Evolutionary conservation across 2,888 invertebrate species (phyloP), one percentile per base, ranked within the genome.

Genomic region (Clunio marinus): DNA sequence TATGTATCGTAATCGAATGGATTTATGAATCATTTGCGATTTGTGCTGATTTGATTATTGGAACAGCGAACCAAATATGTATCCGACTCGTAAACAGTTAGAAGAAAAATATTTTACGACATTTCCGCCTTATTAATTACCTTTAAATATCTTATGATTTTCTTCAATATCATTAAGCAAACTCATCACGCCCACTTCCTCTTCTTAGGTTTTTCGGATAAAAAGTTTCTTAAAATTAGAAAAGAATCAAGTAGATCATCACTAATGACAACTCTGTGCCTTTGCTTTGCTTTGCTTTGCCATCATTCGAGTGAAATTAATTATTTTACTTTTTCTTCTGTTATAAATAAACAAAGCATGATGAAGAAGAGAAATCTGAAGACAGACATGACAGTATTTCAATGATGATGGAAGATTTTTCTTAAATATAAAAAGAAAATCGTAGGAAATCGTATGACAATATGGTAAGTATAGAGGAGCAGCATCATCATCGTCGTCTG

Each of bases 121-220:
- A n/a, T n/a, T n/a, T n/a, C n/a, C n/a, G n/a, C n/a, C n/a, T 10
- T 41, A 22, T 51, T 51, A 51, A 51, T 51, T 51, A 51, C 22
- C 17, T 17, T 51, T 51, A 22, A n/a, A 51, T 51, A 51, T 51
- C 51, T 51, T n/a, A 20, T 51, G 17, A 51, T 51, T 51, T 51
- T 51, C 8, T 22, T 8, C 17, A 13, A 51, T 51, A n/a, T 51
- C 17, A 51, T 51, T 51, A 51, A 51, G 22, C 7, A 51, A 51
- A 17, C 51, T 63, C 63, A 63, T 63, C 63, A 65, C 63, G 63
- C 63, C 63, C 63, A 65, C 63, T 45, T 45, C 45, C 60, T 65
- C 17, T 22, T 45, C 25, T 10, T 20, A 22, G 51, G 10, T 17
- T 22, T 65, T 63, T 65, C 27, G 63, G 46, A 65, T 65, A 46